A percentile compares a stretch with the other conserved stretches of the same genome.
Conservation (phyloP, 2,113 vertebrate species). For the Passer domesticus region DNA sequence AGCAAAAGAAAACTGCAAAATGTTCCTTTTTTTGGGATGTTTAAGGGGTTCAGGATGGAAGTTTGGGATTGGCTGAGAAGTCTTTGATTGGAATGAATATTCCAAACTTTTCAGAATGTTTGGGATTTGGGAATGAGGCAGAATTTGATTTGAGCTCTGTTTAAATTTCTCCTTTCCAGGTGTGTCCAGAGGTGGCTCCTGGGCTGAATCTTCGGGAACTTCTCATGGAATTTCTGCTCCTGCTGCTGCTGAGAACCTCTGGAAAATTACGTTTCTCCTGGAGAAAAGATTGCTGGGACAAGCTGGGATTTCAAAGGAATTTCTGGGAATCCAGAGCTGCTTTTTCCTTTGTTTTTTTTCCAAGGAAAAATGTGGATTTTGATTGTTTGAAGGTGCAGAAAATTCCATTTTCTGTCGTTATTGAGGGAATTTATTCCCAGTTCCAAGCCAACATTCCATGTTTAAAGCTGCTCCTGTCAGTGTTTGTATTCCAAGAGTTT, state of each 20-base stretch:
- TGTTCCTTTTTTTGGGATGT: background rate
- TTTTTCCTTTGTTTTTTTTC: background rate
- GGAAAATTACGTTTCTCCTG: background rate
- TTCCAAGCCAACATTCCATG: background rate
- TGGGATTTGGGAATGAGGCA: background rate
- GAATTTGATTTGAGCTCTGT: background rate
- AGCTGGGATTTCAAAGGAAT: background rate
- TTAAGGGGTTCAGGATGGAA: fast-evolving
- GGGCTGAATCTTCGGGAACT: background rate
- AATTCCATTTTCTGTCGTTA: background rate
- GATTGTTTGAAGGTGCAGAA: background rate
- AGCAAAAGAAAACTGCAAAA: fast-evolving
- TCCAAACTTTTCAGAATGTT: fast-evolving
- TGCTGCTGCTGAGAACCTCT: background rate
- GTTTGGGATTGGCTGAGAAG: background rate
- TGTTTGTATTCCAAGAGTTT: background rate
- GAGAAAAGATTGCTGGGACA: background rate
- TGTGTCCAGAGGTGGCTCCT: background rate
- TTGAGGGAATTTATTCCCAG: background rate
- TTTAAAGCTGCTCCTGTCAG: fast-evolving
- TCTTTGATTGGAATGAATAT: fast-evolving
- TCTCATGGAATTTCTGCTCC: background rate
- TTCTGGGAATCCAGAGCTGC: background rate
- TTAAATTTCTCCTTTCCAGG: background rate
- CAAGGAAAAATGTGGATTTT: background rate